These are phyloP conservation scores for Pharmacophagus antenor DNA, from an alignment of 2,888 invertebrate genomes.

Conservation along the genomic window DNA sequence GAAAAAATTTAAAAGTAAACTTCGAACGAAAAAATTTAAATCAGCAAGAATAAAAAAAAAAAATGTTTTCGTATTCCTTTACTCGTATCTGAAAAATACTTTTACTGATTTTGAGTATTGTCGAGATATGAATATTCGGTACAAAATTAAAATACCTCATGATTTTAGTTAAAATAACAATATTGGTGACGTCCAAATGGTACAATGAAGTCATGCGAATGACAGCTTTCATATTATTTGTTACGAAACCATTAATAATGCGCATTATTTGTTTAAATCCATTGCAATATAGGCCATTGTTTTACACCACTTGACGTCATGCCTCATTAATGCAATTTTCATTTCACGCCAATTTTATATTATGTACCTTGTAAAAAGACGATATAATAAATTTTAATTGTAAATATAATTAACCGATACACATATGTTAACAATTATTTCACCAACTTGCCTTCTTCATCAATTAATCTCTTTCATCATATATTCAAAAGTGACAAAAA, in stretches of 20 bases:
- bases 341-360: constrained; percentile 2
- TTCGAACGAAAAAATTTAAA: no score
- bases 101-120: not conserved
- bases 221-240: constrained; percentile 7
- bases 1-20: no score
- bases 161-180: not conserved
- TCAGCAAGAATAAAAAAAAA: not conserved
- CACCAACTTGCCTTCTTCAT: not conserved
- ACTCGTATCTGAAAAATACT: not conserved
- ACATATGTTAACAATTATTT: not conserved
- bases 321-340: constrained; percentile 17
- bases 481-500: not conserved
- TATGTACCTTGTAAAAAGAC: not conserved
- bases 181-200: not conserved
- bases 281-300: constrained; percentile 27
- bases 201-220: not conserved
- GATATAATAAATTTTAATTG: not conserved
- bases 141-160: not conserved
- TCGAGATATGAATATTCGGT: not conserved
- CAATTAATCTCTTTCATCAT: not conserved
- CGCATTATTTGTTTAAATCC: constrained; percentile 29
- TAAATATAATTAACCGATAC: not conserved
- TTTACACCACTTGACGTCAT: constrained; percentile 11
- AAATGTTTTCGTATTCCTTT: no score
- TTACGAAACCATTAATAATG: constrained; percentile 22